Base-by-base conservation (phyloP, 2,113 vertebrate species). In the Heliornis fulica region DNA sequence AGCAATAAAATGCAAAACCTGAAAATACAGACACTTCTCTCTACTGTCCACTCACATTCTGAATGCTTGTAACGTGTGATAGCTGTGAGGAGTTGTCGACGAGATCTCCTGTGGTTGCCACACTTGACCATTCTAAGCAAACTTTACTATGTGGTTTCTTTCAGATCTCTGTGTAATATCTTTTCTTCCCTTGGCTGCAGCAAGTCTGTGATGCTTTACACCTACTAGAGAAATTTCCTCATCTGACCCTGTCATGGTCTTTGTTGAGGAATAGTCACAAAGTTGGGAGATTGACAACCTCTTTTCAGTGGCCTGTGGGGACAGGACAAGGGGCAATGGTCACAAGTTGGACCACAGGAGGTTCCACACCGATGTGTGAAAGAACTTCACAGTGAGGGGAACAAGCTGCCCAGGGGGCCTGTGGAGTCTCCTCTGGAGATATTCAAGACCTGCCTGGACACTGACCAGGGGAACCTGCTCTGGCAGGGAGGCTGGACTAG, bases 61-160 rank as follows among this genome's bases (percentile, higher is more conserved):
- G 10, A 11, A 11, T 15, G 15, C 15, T 48, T 60, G 29, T 19
- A 34, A 18, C 34, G 41, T 25, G 13, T 56, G 32, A 21, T 5
- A 20, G 8, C 32, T 8, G 0, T 6, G 25, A 54, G 50, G 20
- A 56, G 19, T 2, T 3, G 21, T 1, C 68, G 60, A 2, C 22
- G 50, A 11, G 5, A 26, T 5, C 48, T 68, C 63, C 45, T 21
- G 7, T 2, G 43, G 18, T n/a, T 18, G 8, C 40, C 60, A 4
- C 32, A 14, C 45, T 68, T 56, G 25, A 1, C 19, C 8, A 0
- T 28, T 18, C 43, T 36, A 26, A 32, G n/a, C 9, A n/a, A 6
- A 7, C 32, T 60, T 14, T 7, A 19, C 19, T 69, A n/a, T 11
- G 5, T 10, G 65, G 6, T 46, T 87, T 43, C 76, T 45, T 74